Evolutionary conservation across 2,888 invertebrate species (phyloP).

Genomic region (Hylaea fasciaria): DNA sequence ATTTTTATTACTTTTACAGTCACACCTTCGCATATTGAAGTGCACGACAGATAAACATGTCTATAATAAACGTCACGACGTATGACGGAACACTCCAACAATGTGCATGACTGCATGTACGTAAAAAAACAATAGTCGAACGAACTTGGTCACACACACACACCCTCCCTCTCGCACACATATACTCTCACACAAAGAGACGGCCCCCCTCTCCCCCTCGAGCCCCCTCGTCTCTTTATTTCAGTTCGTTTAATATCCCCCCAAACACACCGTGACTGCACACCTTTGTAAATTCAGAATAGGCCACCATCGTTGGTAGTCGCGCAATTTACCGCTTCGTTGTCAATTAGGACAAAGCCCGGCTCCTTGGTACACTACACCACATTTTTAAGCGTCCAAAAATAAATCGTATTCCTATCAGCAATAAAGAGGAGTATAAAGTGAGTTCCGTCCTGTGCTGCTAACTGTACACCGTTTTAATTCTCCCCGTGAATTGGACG

Average conservation of each 20-base stretch:
- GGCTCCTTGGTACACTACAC: slow-evolving; percentile 31
- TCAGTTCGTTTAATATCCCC: slow-evolving; percentile 23
- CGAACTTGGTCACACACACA: too few relatives aligned
- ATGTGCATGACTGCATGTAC: too few relatives aligned
- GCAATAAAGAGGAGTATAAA: slow-evolving; percentile 12
- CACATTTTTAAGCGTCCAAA: slow-evolving; percentile 22
- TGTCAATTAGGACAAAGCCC: slow-evolving; percentile 43
- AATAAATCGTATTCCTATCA: slow-evolving; percentile 13
- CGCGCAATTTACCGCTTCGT: slow-evolving; percentile 43
- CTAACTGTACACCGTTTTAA: slow-evolving; percentile 36
- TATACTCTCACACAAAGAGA: too few relatives aligned
- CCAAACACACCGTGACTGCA: slow-evolving; percentile 21
- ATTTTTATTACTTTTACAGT: too few relatives aligned
- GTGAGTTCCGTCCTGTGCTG: slow-evolving; percentile 8
- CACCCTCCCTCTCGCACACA: too few relatives aligned
- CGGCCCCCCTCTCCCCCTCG: too few relatives aligned
- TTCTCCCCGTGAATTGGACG: slow-evolving; percentile 34
- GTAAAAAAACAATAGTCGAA: too few relatives aligned
- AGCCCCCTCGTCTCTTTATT: not conserved
- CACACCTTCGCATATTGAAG: too few relatives aligned
- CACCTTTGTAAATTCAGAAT: slow-evolving; percentile 39
- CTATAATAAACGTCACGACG: too few relatives aligned
- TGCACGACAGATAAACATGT: too few relatives aligned
- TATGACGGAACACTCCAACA: too few relatives aligned
- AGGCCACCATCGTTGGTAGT: slow-evolving; percentile 38